Percentiles rank a stretch among this genome's conserved stretches.
Evolutionary conservation across 2,888 invertebrate genomes (phyloP).

Genomic region (Electrophaes corylata): DNA sequence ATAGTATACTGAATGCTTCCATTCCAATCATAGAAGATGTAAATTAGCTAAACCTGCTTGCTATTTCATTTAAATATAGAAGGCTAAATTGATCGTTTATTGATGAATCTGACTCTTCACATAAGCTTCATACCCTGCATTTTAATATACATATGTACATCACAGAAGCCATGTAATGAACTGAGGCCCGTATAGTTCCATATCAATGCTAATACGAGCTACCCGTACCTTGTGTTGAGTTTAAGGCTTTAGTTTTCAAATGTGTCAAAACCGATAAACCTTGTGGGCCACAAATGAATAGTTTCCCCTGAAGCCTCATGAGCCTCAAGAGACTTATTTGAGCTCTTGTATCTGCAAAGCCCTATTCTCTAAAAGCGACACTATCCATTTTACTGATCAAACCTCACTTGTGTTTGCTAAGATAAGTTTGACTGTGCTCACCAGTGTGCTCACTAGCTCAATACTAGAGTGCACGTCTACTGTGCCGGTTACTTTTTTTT

Average conservation of each 20-base stretch:
- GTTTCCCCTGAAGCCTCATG: no score
- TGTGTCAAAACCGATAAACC: no score
- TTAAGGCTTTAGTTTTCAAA: no score
- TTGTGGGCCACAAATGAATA: no score
- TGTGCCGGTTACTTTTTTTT: not conserved
- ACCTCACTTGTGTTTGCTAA: constrained; percentile 1
- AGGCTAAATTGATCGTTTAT: not conserved
- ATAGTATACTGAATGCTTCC: constrained; percentile 1
- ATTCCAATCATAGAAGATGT: constrained; percentile 5
- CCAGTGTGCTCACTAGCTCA: no score
- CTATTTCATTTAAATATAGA: constrained; percentile 1
- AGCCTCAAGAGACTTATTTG: no score
- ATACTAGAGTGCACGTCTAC: not conserved
- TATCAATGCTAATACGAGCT: no score
- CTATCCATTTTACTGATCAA: constrained; percentile 10
- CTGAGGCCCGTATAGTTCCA: no score
- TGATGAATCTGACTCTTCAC: not conserved
- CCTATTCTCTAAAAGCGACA: no score
- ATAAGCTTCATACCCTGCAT: not conserved
- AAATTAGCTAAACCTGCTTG: constrained; percentile 9
- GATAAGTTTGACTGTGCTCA: not conserved
- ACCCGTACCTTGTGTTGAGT: no score
- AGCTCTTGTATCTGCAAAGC: no score
- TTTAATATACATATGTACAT: not conserved
- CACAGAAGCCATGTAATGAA: no score